A percentile compares a stretch with the other conserved stretches of the same genome.
Evolutionary conservation across 2,888 invertebrate species (phyloP).

Genomic region (Cantharis rustica): DNA sequence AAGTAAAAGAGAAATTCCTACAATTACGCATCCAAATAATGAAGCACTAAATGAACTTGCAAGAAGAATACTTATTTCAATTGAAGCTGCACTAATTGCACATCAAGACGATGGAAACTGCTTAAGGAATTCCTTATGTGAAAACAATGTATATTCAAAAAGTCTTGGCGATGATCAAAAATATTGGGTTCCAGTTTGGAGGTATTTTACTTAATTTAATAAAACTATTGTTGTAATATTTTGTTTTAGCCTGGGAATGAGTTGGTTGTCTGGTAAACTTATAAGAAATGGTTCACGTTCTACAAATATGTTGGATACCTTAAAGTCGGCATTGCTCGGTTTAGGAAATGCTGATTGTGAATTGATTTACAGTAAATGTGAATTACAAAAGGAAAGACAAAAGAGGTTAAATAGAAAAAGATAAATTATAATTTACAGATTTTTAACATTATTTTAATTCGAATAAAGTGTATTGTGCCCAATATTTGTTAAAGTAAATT

Average conservation of each 20-base stretch:
- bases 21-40: slow-evolving; percentile 47
- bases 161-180: slow-evolving; percentile 61
- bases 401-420: background rate
- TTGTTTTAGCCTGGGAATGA: slow-evolving; percentile 71
- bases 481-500: too few species aligned
- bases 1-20: slow-evolving; percentile 49
- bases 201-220: slow-evolving; percentile 57
- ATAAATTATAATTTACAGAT: too few species aligned
- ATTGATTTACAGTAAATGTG: slow-evolving; percentile 61
- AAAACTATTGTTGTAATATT: background rate
- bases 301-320: slow-evolving; percentile 62
- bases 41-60: slow-evolving; percentile 61
- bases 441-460: too few species aligned
- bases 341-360: slow-evolving; percentile 71
- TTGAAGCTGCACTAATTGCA: slow-evolving; percentile 62
- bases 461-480: too few species aligned
- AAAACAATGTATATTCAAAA: slow-evolving; percentile 69
- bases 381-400: slow-evolving; percentile 51
- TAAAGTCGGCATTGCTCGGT: slow-evolving; percentile 71
- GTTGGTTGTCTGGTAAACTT: slow-evolving; percentile 70
- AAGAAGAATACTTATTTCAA: slow-evolving; percentile 60
- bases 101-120: slow-evolving; percentile 62
- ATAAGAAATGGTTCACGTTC: slow-evolving; percentile 50
- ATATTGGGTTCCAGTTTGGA: slow-evolving; percentile 77
- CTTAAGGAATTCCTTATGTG: slow-evolving; percentile 67